Percentiles rank a stretch among this genome's conserved stretches.
Conservation (phyloP, 1,140 invertebrate genomes). For the Melitaea cinxia region DNA sequence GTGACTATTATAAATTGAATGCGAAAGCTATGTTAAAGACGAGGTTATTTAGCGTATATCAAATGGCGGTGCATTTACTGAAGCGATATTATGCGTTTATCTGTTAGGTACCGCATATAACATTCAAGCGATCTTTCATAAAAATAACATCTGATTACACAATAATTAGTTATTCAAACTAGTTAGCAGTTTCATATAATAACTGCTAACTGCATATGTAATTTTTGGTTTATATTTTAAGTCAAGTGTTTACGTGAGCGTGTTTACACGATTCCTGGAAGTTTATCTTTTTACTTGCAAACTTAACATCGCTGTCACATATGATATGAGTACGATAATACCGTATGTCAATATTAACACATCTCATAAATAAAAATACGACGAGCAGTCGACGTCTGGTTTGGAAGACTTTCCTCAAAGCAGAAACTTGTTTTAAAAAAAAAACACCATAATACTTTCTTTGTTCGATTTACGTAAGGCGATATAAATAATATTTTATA, state of each 20-base stretch:
- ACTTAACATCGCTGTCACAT: constrained; percentile 20
- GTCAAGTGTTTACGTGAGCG: not conserved
- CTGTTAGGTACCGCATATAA: constrained; percentile 1
- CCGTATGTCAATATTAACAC: constrained; percentile 51
- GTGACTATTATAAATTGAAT: constrained; percentile 22
- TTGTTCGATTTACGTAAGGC: constrained; percentile 20
- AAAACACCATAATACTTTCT: constrained; percentile 17
- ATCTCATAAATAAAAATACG: constrained; percentile 39
- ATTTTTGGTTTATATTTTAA: too few species aligned
- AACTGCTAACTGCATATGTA: too few species aligned
- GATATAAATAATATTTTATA: constrained; percentile 18
- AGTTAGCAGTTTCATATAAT: too few species aligned
- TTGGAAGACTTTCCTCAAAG: constrained; percentile 37
- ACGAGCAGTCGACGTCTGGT: constrained; percentile 23
- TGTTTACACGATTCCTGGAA: constrained; percentile 6
- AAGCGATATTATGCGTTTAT: not conserved
- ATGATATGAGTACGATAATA: constrained; percentile 42
- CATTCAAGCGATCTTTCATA: not conserved
- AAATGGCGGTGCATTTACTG: constrained; percentile 10
- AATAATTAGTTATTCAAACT: not conserved
- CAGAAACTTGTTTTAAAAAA: constrained; percentile 31
- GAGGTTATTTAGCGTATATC: constrained; percentile 13
- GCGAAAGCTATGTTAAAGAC: constrained; percentile 9
- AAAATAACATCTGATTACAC: constrained; percentile 6
- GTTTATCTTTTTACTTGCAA: constrained; percentile 17